phyloP scores from a whole-genome alignment of 2,113 vertebrate species.

The Budorcas taxicolor region DNA sequence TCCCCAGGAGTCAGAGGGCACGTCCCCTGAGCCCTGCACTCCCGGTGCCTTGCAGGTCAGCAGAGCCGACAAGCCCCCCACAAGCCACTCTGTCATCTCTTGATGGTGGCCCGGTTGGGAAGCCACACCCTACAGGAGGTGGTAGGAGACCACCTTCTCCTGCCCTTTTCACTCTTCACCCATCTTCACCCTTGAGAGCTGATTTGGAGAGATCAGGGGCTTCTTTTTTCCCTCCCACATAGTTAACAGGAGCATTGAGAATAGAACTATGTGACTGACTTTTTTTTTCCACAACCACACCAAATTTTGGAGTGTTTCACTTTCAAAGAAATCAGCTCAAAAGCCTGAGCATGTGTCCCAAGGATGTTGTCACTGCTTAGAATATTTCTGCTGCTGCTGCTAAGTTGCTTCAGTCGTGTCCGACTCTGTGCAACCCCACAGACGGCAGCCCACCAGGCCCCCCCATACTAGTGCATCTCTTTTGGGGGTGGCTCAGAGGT shows the following conservation, averaged over 20 bases:
- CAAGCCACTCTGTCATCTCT: neutral
- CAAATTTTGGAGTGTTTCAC: neutral
- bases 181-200: neutral
- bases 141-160: neutral
- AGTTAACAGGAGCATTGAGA: neutral
- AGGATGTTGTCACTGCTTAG: neutral
- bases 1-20: neutral
- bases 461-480: neutral
- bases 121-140: neutral
- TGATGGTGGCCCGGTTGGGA: neutral
- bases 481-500: neutral
- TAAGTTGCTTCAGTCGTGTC: too few relatives aligned
- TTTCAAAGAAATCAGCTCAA: neutral
- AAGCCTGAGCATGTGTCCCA: neutral
- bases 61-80: accelerated
- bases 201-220: neutral
- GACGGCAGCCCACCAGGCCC: too few relatives aligned
- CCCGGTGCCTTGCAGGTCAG: neutral
- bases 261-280: neutral
- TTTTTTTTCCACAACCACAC: neutral
- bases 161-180: neutral
- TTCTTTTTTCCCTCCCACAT: neutral
- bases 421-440: too few relatives aligned
- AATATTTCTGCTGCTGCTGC: neutral
- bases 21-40: too few relatives aligned